Conservation (phyloP, 2,888 invertebrate genomes). For the Sesia apiformis region DNA sequence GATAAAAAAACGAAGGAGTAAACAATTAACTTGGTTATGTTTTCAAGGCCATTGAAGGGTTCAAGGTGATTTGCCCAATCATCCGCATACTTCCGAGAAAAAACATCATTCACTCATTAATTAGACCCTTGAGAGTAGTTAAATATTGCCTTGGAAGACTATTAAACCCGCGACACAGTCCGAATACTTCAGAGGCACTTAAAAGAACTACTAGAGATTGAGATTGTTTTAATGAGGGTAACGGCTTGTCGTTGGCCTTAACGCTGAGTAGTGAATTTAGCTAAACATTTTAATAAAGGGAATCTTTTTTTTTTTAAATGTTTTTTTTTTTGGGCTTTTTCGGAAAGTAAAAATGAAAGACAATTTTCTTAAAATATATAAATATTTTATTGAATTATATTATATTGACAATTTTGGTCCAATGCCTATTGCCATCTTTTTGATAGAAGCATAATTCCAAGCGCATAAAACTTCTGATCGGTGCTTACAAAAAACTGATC, state of each 20-base stretch:
- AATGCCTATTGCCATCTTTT: too few relatives aligned
- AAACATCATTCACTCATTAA: conserved; percentile 4
- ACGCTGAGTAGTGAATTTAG: not conserved
- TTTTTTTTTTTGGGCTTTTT: too few relatives aligned
- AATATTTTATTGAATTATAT: too few relatives aligned
- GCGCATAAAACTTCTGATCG: too few relatives aligned
- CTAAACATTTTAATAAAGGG: too few relatives aligned
- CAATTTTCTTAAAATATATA: too few relatives aligned
- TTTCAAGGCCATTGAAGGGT: conserved; percentile 1
- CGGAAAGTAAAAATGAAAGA: too few relatives aligned
- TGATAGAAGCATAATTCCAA: too few relatives aligned
- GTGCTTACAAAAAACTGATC: too few relatives aligned
- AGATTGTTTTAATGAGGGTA: not conserved
- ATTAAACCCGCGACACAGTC: not conserved
- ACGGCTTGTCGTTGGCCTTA: not conserved
- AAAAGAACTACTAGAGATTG: not conserved
- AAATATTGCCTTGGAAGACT: conserved; percentile 2
- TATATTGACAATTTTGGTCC: too few relatives aligned
- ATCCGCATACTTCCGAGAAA: conserved; percentile 1
- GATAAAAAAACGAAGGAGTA: not conserved
- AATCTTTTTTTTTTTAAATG: too few relatives aligned
- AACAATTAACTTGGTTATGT: not conserved
- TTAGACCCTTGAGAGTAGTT: conserved; percentile 5
- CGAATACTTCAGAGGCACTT: not conserved
- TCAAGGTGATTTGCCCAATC: conserved; percentile 1